phyloP scores from a whole-genome alignment of 2,888 invertebrate species.

The Stictocephala bisonia region DNA sequence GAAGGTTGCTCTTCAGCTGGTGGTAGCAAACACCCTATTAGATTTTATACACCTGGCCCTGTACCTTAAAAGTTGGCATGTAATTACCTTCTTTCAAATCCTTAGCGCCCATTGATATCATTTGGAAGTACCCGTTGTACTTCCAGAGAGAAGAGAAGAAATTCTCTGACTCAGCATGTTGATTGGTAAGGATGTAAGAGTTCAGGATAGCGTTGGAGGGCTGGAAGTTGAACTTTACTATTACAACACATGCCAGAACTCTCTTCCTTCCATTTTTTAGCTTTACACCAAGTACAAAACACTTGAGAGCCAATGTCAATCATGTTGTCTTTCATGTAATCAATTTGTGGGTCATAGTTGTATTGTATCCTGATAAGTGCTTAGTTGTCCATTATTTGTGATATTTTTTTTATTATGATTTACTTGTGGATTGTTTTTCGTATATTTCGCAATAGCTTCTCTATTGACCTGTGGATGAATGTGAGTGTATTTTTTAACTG shows the following conservation, averaged over 20 bases:
- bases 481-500: no score
- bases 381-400: no score
- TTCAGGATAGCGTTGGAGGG: neutral
- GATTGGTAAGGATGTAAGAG: neutral
- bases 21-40: constrained; percentile 50
- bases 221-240: neutral
- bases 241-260: neutral
- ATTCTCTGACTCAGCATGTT: neutral
- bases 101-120: constrained; percentile 48
- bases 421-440: no score
- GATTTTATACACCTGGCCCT: constrained; percentile 54
- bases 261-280: neutral
- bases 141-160: neutral
- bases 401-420: no score
- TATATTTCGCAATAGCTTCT: no score
- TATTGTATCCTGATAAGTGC: no score
- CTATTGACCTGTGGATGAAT: no score
- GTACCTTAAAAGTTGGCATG: constrained; percentile 54
- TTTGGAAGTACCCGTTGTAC: constrained; percentile 39
- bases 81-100: constrained; percentile 29
- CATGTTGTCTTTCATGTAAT: no score
- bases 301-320: no score
- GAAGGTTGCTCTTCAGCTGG: constrained; percentile 43
- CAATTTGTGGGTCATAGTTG: no score
- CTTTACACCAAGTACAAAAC: no score